phyloP scores from a whole-genome alignment of 2,797 vertebrate genomes.

The Acipenser transmontanus region DNA sequence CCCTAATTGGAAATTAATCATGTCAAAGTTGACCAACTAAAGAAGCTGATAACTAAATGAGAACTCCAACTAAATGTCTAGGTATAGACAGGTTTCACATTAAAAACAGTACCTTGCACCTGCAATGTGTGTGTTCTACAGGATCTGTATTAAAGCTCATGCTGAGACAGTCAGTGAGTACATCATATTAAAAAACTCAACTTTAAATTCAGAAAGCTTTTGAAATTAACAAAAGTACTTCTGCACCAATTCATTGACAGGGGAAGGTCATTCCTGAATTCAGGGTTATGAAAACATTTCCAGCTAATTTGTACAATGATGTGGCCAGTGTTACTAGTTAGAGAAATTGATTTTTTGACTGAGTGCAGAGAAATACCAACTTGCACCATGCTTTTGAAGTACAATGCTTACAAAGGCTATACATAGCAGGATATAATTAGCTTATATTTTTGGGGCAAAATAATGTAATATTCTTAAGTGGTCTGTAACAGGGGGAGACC shows the following conservation, averaged over 20 bases:
- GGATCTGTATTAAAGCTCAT: too few relatives aligned
- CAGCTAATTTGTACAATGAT: background rate
- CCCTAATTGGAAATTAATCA: conserved; percentile 14
- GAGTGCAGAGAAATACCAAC: background rate
- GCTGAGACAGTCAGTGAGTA: too few relatives aligned
- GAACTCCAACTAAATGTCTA: too few relatives aligned
- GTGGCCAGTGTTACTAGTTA: background rate
- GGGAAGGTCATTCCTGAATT: conserved; percentile 1
- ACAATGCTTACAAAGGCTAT: background rate
- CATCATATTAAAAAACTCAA: too few relatives aligned
- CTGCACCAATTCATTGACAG: background rate
- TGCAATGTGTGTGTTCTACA: too few relatives aligned
- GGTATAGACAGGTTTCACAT: too few relatives aligned
- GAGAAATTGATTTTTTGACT: background rate
- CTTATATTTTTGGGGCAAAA: too few relatives aligned
- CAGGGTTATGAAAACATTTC: conserved; percentile 2
- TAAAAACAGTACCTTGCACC: too few relatives aligned
- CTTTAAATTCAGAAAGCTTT: background rate
- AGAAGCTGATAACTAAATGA: background rate
- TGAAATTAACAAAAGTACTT: background rate
- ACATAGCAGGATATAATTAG: background rate
- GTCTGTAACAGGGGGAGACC: too few relatives aligned
- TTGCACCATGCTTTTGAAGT: background rate
- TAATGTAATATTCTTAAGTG: too few relatives aligned
- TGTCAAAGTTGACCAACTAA: background rate